Base-by-base conservation (phyloP, 2,888 invertebrate species). In the Criorhina ranunculi region DNA sequence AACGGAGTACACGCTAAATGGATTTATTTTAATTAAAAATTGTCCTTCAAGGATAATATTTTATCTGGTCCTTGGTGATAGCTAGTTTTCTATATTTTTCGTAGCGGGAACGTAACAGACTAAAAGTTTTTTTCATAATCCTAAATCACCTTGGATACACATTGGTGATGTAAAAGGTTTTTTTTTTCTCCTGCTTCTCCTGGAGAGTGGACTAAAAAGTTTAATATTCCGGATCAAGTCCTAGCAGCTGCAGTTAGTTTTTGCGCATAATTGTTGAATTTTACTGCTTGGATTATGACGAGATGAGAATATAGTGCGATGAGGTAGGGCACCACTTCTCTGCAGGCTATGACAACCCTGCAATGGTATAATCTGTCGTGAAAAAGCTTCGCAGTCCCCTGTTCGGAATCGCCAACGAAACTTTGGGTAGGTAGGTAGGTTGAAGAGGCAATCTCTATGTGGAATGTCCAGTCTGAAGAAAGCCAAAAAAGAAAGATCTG, bases 1-100 rank as follows among this genome's bases (percentile, higher is more conserved):
- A 8, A 44, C 33, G 33, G 33, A 11, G 29, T 42, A 15, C 44
- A 53, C 19, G 59, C 40, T 35, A 35, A 70, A 42, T 53, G 66
- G 66, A 73, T 73, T 79, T 75, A 75, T 59, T 79, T 83, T 79
- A 83, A 79, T 83, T 79, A 69, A 83, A 73, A 83, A 75, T 37
- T 73, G 64, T 79, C 69, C 78, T 55, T 67, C 67, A 78, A 42
- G 62, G 62, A 57, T 70, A 70, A 81, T 64, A 19, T 53, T 64
- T 64, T 40, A 53, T 53, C 53, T 49, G 42, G 24, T 37, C 7
- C 19, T 42, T 37, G 42, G 8, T 17, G 15, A 31, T n/a, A 29
- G 6, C 8, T 49, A 11, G 40, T 59, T 57, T 35, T 35, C 1
- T 35, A 33, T 57, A 11, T 49, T 40, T 19, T 33, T 33, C 1